Conservation (phyloP, 35 echinoderm and acorn worm genomes). For the Strongylocentrotus purpuratus region DNA sequence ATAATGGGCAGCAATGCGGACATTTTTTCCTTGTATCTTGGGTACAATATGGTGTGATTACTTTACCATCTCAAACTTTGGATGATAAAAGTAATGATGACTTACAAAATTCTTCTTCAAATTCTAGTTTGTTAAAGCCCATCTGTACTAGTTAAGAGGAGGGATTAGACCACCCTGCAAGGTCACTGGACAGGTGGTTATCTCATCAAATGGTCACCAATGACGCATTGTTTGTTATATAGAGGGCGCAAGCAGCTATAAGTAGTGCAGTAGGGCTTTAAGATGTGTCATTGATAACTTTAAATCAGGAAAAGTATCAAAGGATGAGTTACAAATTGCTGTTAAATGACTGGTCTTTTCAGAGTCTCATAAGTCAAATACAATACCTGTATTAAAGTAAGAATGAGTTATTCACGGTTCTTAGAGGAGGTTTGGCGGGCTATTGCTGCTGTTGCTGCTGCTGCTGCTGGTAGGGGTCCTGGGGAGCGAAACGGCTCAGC, state of each 20-base stretch:
- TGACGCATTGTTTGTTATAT: too few relatives aligned
- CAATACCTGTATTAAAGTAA: neutral
- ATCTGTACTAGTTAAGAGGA: too few relatives aligned
- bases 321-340: neutral
- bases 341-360: neutral
- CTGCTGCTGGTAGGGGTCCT: slow-evolving; percentile 32
- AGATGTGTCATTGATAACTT: too few relatives aligned
- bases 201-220: too few relatives aligned
- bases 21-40: neutral
- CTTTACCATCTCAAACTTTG: neutral
- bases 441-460: slow-evolving; percentile 25
- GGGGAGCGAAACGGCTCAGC: slow-evolving; percentile 77
- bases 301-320: neutral
- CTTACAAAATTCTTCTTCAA: too few relatives aligned
- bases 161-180: too few relatives aligned
- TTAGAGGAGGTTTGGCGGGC: neutral
- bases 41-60: neutral
- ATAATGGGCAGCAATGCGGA: neutral
- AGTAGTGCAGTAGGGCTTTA: too few relatives aligned
- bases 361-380: neutral
- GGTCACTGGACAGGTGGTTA: too few relatives aligned
- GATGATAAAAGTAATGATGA: too few relatives aligned
- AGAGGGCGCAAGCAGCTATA: too few relatives aligned
- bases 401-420: neutral
- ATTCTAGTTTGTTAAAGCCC: too few relatives aligned